Percentiles rank a stretch among this genome's conserved stretches.
Evolutionary conservation across 2,888 invertebrate species (phyloP).

Genomic region (Phyllotreta cruciferae): DNA sequence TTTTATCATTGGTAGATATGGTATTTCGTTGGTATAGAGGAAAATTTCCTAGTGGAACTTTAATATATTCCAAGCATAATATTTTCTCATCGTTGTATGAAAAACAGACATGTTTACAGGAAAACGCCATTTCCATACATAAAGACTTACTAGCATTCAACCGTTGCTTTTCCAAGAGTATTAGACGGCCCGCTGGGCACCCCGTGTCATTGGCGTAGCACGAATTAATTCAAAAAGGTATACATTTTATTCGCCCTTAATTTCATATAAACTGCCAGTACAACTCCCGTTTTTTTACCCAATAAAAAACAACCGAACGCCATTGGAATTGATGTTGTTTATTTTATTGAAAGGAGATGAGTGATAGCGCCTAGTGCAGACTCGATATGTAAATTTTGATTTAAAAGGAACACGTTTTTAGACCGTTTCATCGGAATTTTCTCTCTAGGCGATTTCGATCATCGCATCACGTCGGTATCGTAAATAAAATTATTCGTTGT

Average conservation of each 20-base stretch:
- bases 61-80: conserved; percentile 22
- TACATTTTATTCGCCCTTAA: too few species aligned
- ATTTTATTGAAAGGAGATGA: conserved; percentile 14
- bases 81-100: conserved; percentile 31
- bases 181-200: conserved; percentile 25
- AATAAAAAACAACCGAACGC: background rate
- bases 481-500: background rate
- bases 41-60: background rate
- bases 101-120: conserved; percentile 31
- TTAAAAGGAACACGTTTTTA: conserved; percentile 21
- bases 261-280: too few species aligned
- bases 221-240: background rate
- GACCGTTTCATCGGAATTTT: conserved; percentile 20
- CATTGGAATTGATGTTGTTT: conserved; percentile 3
- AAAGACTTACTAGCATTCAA: conserved; percentile 10
- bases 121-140: conserved; percentile 34
- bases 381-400: conserved; percentile 26
- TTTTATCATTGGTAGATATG: too few species aligned
- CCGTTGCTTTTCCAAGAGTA: conserved; percentile 22
- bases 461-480: too few species aligned
- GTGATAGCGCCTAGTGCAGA: conserved; percentile 18
- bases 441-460: background rate
- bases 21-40: background rate
- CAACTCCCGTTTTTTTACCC: background rate
- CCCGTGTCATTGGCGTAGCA: background rate